Percentiles rank a stretch among this genome's conserved stretches.
These are phyloP conservation scores for Archilochus colubris DNA, from an alignment of 2,113 vertebrate genomes.

Conservation along the genomic window DNA sequence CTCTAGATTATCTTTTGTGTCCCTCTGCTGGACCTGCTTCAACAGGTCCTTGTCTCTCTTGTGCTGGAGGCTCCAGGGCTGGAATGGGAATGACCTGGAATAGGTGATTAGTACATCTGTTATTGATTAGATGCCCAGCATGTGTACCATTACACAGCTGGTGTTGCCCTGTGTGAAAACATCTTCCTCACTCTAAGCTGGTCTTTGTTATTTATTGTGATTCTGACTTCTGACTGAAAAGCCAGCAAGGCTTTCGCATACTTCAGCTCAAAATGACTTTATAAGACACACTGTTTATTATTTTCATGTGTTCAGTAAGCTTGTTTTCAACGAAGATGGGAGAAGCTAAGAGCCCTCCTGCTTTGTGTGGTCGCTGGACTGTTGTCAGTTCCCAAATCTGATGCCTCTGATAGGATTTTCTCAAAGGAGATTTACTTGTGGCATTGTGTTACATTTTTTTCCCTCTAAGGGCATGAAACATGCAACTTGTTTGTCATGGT, in stretches of 20 bases:
- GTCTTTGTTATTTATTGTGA: not conserved
- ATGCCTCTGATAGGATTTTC: not conserved
- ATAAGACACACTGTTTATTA: not conserved
- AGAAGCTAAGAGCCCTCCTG: not conserved
- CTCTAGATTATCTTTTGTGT: too few relatives aligned
- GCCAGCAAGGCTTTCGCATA: not conserved
- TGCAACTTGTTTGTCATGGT: not conserved
- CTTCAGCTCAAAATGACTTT: not conserved
- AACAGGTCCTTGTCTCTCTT: too few relatives aligned
- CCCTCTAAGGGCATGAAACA: not conserved
- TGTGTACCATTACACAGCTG: not conserved
- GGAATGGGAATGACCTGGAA: not conserved
- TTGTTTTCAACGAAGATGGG: not conserved
- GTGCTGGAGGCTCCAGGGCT: too few relatives aligned
- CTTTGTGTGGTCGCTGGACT: not conserved
- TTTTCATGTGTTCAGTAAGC: not conserved
- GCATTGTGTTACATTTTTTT: not conserved
- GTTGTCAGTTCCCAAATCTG: not conserved
- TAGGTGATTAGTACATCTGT: not conserved
- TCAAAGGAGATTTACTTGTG: not conserved
- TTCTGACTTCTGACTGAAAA: constrained; percentile 3
- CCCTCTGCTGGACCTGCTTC: too few relatives aligned
- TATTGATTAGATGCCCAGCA: not conserved
- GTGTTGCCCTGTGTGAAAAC: not conserved
- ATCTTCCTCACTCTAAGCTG: not conserved